Conservation (phyloP, 1,140 invertebrate genomes). For the Tenebrio molitor region DNA sequence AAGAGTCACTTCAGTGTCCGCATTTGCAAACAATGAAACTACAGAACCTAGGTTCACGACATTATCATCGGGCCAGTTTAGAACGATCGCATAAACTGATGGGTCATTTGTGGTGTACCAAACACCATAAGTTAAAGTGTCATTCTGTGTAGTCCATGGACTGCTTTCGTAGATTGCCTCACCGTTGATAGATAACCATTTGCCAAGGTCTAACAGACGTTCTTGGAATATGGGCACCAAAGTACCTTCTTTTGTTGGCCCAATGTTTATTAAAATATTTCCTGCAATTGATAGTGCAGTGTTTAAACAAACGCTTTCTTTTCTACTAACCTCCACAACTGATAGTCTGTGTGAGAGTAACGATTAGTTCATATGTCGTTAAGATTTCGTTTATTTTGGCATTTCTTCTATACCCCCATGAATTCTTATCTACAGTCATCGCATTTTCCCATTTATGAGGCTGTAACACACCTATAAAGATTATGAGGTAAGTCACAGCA, state of each 20-base stretch:
- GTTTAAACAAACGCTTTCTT: background rate
- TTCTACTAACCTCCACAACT: conserved; percentile 74
- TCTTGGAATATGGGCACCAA: conserved; percentile 94
- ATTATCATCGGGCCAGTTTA: conserved; percentile 77
- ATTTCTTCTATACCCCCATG: conserved; percentile 89
- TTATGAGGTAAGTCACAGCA: no score
- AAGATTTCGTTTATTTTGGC: conserved; percentile 78
- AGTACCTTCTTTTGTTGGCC: conserved; percentile 90
- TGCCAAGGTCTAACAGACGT: conserved; percentile 78
- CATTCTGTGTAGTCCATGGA: conserved; percentile 88
- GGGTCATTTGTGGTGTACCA: conserved; percentile 79
- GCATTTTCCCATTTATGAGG: conserved; percentile 90
- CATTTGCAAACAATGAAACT: conserved; percentile 61
- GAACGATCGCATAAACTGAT: conserved; percentile 75
- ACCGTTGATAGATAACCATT: conserved; percentile 88
- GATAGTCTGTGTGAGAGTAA: conserved; percentile 71
- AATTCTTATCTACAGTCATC: conserved; percentile 88
- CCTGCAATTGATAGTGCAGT: conserved; percentile 65
- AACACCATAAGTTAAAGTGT: conserved; percentile 78
- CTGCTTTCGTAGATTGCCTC: conserved; percentile 89
- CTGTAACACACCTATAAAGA: conserved; percentile 77
- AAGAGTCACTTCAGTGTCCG: conserved; percentile 63
- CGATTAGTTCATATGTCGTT: conserved; percentile 78
- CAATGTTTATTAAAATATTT: conserved; percentile 91
- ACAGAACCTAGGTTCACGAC: conserved; percentile 69